Evolutionary conservation across 2,888 invertebrate species (phyloP), one percentile per base, ranked within the genome.

Genomic region (Xanthostigma xanthostigma): DNA sequence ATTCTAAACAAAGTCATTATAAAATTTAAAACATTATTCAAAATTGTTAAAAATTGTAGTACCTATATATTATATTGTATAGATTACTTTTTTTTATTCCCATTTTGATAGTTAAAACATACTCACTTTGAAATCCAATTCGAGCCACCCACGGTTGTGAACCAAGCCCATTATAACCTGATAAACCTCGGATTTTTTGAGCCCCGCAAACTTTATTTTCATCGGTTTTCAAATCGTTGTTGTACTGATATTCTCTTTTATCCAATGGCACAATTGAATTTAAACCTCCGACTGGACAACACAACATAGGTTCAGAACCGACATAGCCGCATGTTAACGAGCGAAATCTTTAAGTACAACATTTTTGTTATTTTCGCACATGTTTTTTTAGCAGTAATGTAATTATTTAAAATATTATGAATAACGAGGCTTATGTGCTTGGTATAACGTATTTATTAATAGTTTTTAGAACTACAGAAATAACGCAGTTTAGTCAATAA

Each of bases 61-160:
- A n/a, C n/a, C n/a, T n/a, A 14, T 36, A 3, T 12, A 41, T 12
- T 27, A 41, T 36, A 48, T 2, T 39, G 8, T 14, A 40, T 44
- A n/a, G n/a, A n/a, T 34, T 50, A 40, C 34, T 35, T 27, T 33
- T 4, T 2, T 38, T 47, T 14, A 17, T 3, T 17, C 4, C 4
- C 17, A 17, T 2, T 17, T 17, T 4, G 17, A 17, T 17, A 17
- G 17, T 17, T 3, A 2, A 17, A 17, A 3, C 4, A 2, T 17
- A 65, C 76, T 73, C 65, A 86, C 87, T 78, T 58, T 78, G 77
- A 58, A 86, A 87, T 36, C 84, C 86, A 52, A 88, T 73, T 57
- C 85, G 71, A 0, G 78, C 85, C 0, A 83, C 77, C 75, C 84
- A 87, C 1, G 87, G 87, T 62, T 81, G 83, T 1, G 80, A 75